Conservation (phyloP, 2,888 invertebrate species). For the Polia nebulosa region DNA sequence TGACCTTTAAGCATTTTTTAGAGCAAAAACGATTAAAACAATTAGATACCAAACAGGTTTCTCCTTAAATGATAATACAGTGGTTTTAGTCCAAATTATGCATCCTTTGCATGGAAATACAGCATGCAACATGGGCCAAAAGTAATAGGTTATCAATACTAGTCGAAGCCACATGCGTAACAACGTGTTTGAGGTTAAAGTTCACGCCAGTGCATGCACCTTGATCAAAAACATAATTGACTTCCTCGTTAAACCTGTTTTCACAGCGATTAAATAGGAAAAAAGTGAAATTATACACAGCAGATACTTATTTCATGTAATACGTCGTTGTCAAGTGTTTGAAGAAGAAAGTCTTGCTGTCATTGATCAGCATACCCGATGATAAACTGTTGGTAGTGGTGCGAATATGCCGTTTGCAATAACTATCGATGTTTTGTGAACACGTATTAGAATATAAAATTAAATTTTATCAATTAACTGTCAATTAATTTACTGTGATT, state of each 20-base stretch:
- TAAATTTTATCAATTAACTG: conserved; percentile 3
- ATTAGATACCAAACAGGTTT: conserved; percentile 7
- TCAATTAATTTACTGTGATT: not conserved
- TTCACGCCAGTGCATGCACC: conserved; percentile 27
- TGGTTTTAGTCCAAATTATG: not conserved
- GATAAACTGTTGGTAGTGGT: conserved; percentile 64
- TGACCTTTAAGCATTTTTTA: conserved; percentile 31
- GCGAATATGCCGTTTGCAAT: conserved; percentile 27
- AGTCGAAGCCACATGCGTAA: not conserved
- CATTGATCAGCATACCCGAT: conserved; percentile 70
- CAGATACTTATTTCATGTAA: conserved; percentile 40
- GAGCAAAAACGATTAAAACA: conserved; percentile 9
- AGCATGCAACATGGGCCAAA: not conserved
- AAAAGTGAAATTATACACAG: conserved; percentile 50
- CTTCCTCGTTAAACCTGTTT: conserved; percentile 49
- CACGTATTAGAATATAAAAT: not conserved
- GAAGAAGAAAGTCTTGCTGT: conserved; percentile 73
- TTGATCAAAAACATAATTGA: conserved; percentile 34
- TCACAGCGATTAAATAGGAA: conserved; percentile 28
- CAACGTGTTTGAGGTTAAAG: conserved; percentile 33
- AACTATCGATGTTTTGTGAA: conserved; percentile 41
- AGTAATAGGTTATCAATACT: not conserved
- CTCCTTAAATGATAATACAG: not conserved
- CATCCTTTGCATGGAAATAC: not conserved
- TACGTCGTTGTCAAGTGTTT: conserved; percentile 59